Base-by-base conservation (phyloP, 2,797 vertebrate genomes). In the Danio aesculapii region DNA sequence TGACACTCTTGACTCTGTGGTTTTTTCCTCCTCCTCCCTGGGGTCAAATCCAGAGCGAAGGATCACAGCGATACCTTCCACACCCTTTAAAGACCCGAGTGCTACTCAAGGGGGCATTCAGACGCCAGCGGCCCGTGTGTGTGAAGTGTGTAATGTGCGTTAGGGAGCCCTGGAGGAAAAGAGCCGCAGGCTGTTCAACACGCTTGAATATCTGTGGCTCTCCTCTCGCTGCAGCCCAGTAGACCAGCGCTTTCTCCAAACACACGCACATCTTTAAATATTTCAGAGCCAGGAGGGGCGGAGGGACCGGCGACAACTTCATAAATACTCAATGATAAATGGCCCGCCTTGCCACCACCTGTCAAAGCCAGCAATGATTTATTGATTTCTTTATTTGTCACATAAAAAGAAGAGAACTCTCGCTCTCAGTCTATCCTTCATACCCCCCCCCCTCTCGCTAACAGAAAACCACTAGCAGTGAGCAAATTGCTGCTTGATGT, bases 311-410 rank as follows among this genome's bases (percentile, higher is more conserved):
- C 79, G 88, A 90, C 86, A 88, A 88, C 85, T 92, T 94, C 92
- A 94, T 94, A 91, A 94, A 94, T 94, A 93, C 88, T 91, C 91
- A 79, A 95, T 93, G 92, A 94, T 88, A 87, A 93, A 86, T 85
- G 77, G 83, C 88, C 88, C 88, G 72, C 88, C 87, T 88, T 86
- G 75, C 88, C 84, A 84, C 90, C 87, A 86, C 89, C 90, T 90
- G 92, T 92, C 90, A 92, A 90, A 91, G 87, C 88, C 81, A 87
- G 75, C 90, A 89, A 92, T 93, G 92, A 94, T 94, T 95, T 92
- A 94, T 94, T 92, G 92, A 94, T 93, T 92, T 92, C 88, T 93
- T 92, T 91, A 92, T 95, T 93, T 93, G 92, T 93, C 90, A 93
- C 91, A 93, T 89, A 89, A 92, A 93, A 91, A 89, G 78, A 82